phyloP scores from a whole-genome alignment of 2,888 invertebrate species.

The Dusona sp. region DNA sequence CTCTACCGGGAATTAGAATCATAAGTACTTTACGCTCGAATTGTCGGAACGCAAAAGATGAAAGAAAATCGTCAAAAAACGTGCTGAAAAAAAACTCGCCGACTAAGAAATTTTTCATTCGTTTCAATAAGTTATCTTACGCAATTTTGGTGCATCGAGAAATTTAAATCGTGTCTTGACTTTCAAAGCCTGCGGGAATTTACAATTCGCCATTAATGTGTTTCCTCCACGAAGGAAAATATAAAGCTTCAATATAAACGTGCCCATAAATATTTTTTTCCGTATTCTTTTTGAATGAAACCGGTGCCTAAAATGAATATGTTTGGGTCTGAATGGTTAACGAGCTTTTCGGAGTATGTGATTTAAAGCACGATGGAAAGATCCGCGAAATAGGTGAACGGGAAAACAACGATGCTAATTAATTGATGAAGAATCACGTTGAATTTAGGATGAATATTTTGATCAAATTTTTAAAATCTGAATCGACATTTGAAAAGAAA shows the following conservation, averaged over 20 bases:
- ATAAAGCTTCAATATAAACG: background rate
- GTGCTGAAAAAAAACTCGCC: background rate
- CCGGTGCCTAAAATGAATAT: background rate
- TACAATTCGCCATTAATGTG: background rate
- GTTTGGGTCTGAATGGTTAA: background rate
- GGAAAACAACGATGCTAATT: background rate
- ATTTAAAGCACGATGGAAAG: background rate
- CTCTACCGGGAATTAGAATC: background rate
- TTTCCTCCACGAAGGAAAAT: background rate
- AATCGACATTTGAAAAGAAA: background rate
- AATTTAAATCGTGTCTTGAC: background rate
- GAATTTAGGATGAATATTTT: background rate
- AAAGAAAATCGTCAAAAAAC: background rate
- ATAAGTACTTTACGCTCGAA: slow-evolving; percentile 43
- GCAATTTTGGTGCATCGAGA: background rate
- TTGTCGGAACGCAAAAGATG: slow-evolving; percentile 3
- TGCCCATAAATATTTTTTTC: background rate
- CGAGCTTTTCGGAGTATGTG: background rate
- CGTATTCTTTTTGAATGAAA: background rate
- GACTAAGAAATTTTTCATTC: background rate
- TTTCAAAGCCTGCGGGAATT: background rate
- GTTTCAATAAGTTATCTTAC: background rate
- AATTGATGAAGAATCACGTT: background rate
- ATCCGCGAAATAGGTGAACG: background rate
- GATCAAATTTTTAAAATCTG: background rate